Percentiles rank a stretch among this genome's conserved stretches.
phyloP scores from a whole-genome alignment of 2,797 vertebrate species.

The Brotula barbata region DNA sequence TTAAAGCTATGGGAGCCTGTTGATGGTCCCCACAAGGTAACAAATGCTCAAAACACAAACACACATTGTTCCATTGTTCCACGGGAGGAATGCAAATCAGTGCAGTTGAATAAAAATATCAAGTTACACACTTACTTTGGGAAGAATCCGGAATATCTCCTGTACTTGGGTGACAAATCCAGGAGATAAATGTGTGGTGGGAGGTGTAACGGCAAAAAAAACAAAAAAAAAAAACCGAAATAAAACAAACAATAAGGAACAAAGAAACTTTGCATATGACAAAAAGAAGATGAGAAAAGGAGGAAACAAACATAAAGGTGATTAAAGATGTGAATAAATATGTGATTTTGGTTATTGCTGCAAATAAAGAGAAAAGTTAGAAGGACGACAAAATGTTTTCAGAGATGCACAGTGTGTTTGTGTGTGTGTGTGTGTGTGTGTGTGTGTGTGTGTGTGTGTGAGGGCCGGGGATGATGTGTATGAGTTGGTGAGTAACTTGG shows the following conservation, averaged over 20 bases:
- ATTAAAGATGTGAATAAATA: too few relatives aligned
- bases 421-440: too few relatives aligned
- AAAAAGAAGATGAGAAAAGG: neutral
- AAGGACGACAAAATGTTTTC: too few relatives aligned
- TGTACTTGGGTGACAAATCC: slow-evolving; percentile 24
- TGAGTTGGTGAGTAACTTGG: neutral
- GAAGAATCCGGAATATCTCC: slow-evolving; percentile 32
- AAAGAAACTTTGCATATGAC: too few relatives aligned
- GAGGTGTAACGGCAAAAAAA: slow-evolving; percentile 19
- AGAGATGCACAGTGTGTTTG: too few relatives aligned
- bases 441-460: too few relatives aligned
- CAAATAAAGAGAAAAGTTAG: too few relatives aligned
- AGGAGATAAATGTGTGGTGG: slow-evolving; percentile 18
- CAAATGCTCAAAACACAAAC: slow-evolving; percentile 5
- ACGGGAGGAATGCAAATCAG: slow-evolving; percentile 20
- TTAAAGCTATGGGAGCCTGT: too few relatives aligned
- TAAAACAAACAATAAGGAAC: too few relatives aligned
- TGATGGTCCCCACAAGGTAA: too few relatives aligned
- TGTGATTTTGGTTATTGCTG: too few relatives aligned
- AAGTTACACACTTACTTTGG: slow-evolving; percentile 64
- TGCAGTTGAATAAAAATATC: slow-evolving; percentile 29
- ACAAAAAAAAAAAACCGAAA: slow-evolving; percentile 18
- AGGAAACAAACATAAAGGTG: neutral
- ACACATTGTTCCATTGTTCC: slow-evolving; percentile 24
- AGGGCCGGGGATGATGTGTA: neutral